These are phyloP conservation scores for Parotia lawesii DNA, from an alignment of 2,113 vertebrate genomes.

Conservation along the genomic window DNA sequence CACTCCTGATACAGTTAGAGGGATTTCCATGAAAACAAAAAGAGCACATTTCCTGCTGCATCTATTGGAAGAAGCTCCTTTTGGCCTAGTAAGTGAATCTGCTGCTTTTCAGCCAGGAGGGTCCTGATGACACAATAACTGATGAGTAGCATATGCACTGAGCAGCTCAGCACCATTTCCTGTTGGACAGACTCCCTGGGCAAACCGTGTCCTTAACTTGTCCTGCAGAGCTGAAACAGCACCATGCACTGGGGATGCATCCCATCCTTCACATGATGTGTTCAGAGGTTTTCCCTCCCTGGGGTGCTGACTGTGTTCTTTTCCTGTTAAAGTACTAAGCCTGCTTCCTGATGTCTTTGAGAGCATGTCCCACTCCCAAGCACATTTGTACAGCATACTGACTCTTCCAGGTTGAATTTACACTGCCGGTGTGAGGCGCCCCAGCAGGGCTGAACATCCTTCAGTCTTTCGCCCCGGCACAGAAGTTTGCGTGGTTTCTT, in stretches of 20 bases:
- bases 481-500: background rate
- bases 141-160: background rate
- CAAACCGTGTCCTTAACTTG: background rate
- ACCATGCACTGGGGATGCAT: accelerated
- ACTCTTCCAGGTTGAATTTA: background rate
- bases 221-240: background rate
- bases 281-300: background rate
- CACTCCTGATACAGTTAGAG: background rate
- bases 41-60: background rate
- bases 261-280: background rate
- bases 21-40: background rate
- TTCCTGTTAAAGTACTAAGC: background rate
- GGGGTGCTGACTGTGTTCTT: background rate
- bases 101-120: background rate
- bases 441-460: background rate
- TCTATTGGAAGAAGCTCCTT: constrained; percentile 7
- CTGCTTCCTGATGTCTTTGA: background rate
- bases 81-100: background rate
- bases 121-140: background rate
- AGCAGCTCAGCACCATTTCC: background rate
- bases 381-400: background rate
- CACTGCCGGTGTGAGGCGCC: background rate
- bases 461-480: background rate
- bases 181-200: background rate
- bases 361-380: background rate